Base-by-base conservation (phyloP, 2,797 vertebrate species). In the Mastacembelus armatus region DNA sequence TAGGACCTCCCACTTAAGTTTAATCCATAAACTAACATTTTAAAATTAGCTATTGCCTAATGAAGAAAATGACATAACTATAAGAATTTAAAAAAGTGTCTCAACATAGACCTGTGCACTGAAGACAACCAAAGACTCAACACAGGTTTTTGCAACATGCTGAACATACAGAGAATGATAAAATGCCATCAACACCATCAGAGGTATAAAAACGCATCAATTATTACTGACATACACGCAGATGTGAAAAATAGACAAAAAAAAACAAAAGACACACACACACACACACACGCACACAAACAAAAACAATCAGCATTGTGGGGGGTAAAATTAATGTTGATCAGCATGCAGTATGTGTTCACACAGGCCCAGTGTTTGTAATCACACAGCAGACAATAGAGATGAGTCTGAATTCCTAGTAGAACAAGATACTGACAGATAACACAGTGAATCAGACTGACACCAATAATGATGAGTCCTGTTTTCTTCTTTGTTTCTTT, bases 351-450 rank as follows among this genome's bases (percentile, higher is more conserved):
- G 65, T 0, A 0, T 36, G 56, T n/a, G 4, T 45, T 56, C 40
- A 42, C 65, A 59, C 39, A 29, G 52, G 52, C 74, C 62, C 18
- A 45, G 77, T 67, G 75, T 54, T 68, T 26, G 71, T 74, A 78
- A 85, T 86, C 84, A 85, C 66, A 30, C 44, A 26, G 49, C 74
- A 74, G 76, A 83, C 74, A 81, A 78, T 83, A 75, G 67, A 81
- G 77, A 85, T 77, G 72, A 75, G 66, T 47, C 27, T 62, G 73
- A 71, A 80, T 77, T 64, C 78, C 61, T 63, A 10, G 43, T 47
- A 54, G 59, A 77, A 85, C 66, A 72, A 81, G 73, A 83, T 81
- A 66, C 86, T 80, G 61, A 72, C 61, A 65, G 76, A 88, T 84
- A 78, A 55, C 55, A 75, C 66, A 73, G 60, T 45, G 61, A 78